These are phyloP conservation scores for Tychaedon coryphoeus DNA, from an alignment of 2,113 vertebrate species.

Conservation along the genomic window DNA sequence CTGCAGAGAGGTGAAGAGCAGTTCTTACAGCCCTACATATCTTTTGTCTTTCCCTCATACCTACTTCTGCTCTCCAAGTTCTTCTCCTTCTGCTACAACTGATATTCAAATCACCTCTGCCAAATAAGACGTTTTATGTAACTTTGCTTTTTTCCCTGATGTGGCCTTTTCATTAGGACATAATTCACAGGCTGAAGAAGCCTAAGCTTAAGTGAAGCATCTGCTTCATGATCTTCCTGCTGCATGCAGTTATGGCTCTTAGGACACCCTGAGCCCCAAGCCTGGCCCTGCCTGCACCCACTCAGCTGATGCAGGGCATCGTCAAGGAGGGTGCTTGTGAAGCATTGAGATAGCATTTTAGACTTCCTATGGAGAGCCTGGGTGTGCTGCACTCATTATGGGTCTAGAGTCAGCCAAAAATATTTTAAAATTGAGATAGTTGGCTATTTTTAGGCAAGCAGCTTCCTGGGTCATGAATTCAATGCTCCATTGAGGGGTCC, in stretches of 20 bases:
- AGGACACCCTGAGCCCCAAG: not conserved
- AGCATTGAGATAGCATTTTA: not conserved
- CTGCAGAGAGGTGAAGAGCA: not conserved
- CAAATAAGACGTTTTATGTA: not conserved
- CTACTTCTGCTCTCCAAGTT: not conserved
- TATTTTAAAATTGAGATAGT: not conserved
- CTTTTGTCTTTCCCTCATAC: not conserved
- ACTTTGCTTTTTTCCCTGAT: not conserved
- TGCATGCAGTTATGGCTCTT: accelerated
- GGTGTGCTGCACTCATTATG: not conserved
- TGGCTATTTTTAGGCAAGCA: not conserved
- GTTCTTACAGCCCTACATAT: not conserved
- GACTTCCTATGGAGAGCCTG: not conserved
- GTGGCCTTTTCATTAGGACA: not conserved
- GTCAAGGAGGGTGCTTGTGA: not conserved
- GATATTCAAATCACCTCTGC: not conserved
- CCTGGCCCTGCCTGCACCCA: not conserved
- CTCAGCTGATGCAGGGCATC: not conserved
- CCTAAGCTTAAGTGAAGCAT: not conserved
- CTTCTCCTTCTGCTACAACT: not conserved
- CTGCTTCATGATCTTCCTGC: not conserved
- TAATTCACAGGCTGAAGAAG: not conserved
- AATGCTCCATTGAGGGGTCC: not conserved
- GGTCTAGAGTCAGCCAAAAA: not conserved
- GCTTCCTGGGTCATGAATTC: not conserved